Conservation (phyloP, 2,888 invertebrate genomes). For the Sepiola atlantica region DNA sequence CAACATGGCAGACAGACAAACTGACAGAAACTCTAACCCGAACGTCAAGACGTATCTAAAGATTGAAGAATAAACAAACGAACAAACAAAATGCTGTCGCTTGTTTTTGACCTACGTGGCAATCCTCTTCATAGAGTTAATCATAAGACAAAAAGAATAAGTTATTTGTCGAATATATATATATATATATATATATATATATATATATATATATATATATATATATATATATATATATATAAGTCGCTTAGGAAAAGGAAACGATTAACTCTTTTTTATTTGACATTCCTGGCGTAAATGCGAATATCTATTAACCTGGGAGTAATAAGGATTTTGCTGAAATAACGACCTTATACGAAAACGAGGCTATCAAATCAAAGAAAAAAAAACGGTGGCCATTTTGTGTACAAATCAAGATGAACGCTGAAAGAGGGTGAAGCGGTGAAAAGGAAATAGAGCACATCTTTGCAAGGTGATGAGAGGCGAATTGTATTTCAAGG, state of each 20-base stretch:
- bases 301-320: slow-evolving; percentile 8
- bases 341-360: slow-evolving; percentile 16
- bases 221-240: too few species aligned
- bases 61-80: too few species aligned
- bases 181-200: background rate
- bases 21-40: too few species aligned
- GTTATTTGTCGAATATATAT: background rate
- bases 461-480: background rate
- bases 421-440: background rate
- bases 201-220: too few species aligned
- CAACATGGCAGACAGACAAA: too few species aligned
- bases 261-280: background rate
- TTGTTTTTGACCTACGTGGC: background rate
- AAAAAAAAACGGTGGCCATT: background rate
- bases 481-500: background rate
- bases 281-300: background rate
- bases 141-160: background rate
- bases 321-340: slow-evolving; percentile 32
- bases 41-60: too few species aligned
- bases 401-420: background rate
- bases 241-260: background rate
- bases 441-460: background rate
- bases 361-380: background rate
- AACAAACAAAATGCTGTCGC: background rate
- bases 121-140: background rate